Conservation (phyloP, 2,797 vertebrate species). For the Telmatherina bonti region DNA sequence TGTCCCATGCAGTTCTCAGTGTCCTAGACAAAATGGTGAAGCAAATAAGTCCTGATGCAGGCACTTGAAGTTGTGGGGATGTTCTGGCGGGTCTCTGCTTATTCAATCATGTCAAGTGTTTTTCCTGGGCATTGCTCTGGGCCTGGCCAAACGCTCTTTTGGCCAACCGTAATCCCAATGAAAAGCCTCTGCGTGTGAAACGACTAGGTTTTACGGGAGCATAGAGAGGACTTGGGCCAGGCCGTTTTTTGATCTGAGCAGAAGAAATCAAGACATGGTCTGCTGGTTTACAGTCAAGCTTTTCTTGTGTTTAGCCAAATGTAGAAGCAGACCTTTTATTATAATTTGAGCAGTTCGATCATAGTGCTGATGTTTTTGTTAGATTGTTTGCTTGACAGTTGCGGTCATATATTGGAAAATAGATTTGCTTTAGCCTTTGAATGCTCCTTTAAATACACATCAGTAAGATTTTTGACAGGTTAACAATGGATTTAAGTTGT, state of each 20-base stretch:
- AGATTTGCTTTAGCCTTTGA: conserved; percentile 35
- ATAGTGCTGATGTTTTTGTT: conserved; percentile 33
- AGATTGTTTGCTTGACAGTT: conserved; percentile 33
- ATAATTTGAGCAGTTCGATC: conserved; percentile 18
- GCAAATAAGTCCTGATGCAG: conserved; percentile 45
- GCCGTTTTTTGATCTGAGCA: conserved; percentile 47
- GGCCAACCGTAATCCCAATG: conserved; percentile 66
- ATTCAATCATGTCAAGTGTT: conserved; percentile 81
- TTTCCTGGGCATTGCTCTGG: conserved; percentile 73
- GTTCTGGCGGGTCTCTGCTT: conserved; percentile 70
- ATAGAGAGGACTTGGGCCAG: conserved; percentile 46
- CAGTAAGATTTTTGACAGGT: conserved; percentile 38
- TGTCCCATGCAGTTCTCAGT: conserved; percentile 34
- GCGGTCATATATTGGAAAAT: conserved; percentile 37
- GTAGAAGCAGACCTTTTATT: neutral
- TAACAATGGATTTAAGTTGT: conserved; percentile 42
- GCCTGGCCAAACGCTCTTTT: conserved; percentile 48
- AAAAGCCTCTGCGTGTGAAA: conserved; percentile 74
- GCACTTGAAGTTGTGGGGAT: conserved; percentile 47
- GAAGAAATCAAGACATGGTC: conserved; percentile 39
- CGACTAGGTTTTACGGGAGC: conserved; percentile 61
- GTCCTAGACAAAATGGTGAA: conserved; percentile 44
- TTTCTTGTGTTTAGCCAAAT: conserved; percentile 28
- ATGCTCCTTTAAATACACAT: conserved; percentile 40
- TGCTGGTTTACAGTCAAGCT: conserved; percentile 36